Conservation (phyloP, 2,113 vertebrate genomes). For the Ptyas mucosa region DNA sequence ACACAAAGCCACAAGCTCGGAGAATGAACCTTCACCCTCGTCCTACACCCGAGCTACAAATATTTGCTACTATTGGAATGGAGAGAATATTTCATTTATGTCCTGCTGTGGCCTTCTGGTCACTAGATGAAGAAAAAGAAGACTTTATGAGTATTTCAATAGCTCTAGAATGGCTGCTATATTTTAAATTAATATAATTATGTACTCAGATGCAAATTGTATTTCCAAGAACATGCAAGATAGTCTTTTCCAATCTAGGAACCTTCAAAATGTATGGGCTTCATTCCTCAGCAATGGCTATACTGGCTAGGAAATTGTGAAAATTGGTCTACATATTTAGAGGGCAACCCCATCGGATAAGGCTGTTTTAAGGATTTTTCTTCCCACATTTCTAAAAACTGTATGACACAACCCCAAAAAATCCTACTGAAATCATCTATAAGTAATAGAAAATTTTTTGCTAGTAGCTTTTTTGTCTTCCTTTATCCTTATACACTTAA, state of each 20-base stretch:
- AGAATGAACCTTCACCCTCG: too few species aligned
- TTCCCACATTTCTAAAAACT: neutral
- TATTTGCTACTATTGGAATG: too few species aligned
- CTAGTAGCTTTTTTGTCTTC: neutral
- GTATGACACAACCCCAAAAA: neutral
- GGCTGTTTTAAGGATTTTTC: neutral
- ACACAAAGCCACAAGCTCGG: too few species aligned
- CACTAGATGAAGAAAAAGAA: neutral
- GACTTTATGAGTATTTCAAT: neutral
- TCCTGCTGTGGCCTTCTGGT: neutral
- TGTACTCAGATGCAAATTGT: slow-evolving; percentile 20
- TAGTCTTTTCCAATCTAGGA: neutral
- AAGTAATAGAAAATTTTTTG: neutral
- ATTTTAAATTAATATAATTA: slow-evolving; percentile 3
- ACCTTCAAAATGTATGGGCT: neutral
- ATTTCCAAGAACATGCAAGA: slow-evolving; percentile 19
- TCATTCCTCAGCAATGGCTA: neutral
- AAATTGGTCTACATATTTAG: neutral
- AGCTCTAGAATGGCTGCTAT: neutral
- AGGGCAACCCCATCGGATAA: neutral
- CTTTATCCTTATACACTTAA: slow-evolving; percentile 30
- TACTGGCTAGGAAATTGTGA: neutral
- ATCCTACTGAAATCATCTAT: neutral
- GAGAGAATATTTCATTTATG: neutral
- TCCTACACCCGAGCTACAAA: too few species aligned